Evolutionary conservation across 2,888 invertebrate genomes (phyloP), one percentile per base, ranked within the genome.

Genomic region (Melanostoma scalare): DNA sequence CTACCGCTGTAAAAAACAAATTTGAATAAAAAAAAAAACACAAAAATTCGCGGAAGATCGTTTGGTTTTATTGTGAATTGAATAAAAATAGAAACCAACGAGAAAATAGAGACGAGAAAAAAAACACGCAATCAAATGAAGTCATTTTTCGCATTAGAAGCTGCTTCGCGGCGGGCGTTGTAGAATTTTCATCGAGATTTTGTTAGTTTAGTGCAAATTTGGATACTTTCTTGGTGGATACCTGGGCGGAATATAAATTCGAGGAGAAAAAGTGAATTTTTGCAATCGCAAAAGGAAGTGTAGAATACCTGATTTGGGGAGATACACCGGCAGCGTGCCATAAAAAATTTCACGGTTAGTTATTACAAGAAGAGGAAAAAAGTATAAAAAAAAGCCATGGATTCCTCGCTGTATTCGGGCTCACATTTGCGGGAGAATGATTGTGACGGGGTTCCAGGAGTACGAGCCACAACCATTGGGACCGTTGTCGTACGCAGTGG

Each of bases 401-500:
- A 90, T 88, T 90, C 90, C 85, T 89, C 90, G 87, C 89, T 90
- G 90, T 90, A 90, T 87, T 90, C 90, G 78, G 89, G 87, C 85
- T 87, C 88, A 55, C 50, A 48, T 31, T 65, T 73, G 31, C 74
- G 85, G 53, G 84, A 85, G 40, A 85, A 72, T 46, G 74, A 77
- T 30, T 73, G 44, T 52, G 74, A 71, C 48, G 84, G 81, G 30
- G 63, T 63, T 50, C 74, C 85, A 56, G 86, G 89, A 81, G 86
- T 89, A 50, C 93, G 93, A 87, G 95, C 96, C 71, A 97, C 97
- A 78, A 97, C 97, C 87, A 95, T 97, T 88, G 96, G 96, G 91
- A 97, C 97, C 75, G 96, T 97, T 87, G 97, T 97, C 58, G 95
- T 98, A 84, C 96, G 96, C 90, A 96, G 96, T 89, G 97, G 96